These are phyloP conservation scores for Pseudomyrmex concolor DNA, from an alignment of 1,140 invertebrate species.

Conservation along the genomic window DNA sequence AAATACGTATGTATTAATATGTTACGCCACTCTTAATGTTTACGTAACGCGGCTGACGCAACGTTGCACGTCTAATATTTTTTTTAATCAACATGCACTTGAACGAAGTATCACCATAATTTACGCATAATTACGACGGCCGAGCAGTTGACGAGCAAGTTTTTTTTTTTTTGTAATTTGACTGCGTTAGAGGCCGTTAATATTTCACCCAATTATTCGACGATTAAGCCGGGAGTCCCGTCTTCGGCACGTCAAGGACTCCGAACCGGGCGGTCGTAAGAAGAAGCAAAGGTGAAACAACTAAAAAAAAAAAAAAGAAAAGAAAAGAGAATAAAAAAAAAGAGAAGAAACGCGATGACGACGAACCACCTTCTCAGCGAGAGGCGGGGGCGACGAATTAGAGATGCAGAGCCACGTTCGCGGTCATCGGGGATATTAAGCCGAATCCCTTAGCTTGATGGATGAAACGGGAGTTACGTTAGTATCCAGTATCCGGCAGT, in stretches of 20 bases:
- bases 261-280: slow-evolving; percentile 69
- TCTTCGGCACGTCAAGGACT: slow-evolving; percentile 58
- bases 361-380: slow-evolving; percentile 6
- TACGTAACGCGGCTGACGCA: background rate
- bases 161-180: slow-evolving; percentile 37
- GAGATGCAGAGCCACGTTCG: slow-evolving; percentile 74
- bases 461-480: slow-evolving; percentile 74
- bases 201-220: slow-evolving; percentile 61
- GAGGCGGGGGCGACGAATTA: slow-evolving; percentile 68
- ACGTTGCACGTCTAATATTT: background rate
- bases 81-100: slow-evolving; percentile 25
- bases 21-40: slow-evolving; percentile 19
- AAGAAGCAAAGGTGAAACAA: slow-evolving; percentile 65
- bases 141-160: background rate
- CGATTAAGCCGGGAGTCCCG: slow-evolving; percentile 52
- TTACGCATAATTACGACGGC: background rate
- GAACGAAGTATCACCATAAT: slow-evolving; percentile 22
- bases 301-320: background rate
- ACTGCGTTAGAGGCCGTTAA: slow-evolving; percentile 48
- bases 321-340: slow-evolving; percentile 19
- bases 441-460: slow-evolving; percentile 74
- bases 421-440: slow-evolving; percentile 71
- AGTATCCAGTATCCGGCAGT: slow-evolving; percentile 72
- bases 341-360: slow-evolving; percentile 58
- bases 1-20: too few relatives aligned